These are phyloP conservation scores for Drosophila parthenogenetica DNA, from an alignment of 2,888 invertebrate species.

Conservation along the genomic window DNA sequence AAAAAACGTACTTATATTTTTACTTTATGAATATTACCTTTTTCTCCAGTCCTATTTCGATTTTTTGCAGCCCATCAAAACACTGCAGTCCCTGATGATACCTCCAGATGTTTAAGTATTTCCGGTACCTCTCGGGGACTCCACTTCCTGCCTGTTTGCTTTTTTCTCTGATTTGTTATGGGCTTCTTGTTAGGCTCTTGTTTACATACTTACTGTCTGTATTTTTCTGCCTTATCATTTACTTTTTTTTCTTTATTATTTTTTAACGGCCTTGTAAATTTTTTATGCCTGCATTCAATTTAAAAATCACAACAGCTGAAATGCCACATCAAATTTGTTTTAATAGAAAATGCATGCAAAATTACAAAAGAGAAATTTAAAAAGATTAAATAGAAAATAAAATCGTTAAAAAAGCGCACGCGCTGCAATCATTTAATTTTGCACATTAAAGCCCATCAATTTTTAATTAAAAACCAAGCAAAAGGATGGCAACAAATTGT, in stretches of 20 bases:
- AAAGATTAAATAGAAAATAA: conserved; percentile 4
- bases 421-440: conserved; percentile 38
- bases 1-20: no score
- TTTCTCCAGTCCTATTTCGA: no score
- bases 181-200: conserved; percentile 11
- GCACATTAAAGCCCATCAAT: conserved; percentile 55
- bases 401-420: conserved; percentile 31
- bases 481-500: conserved; percentile 1
- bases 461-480: conserved; percentile 67
- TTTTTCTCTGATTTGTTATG: conserved; percentile 11
- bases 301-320: conserved; percentile 62
- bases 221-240: no score
- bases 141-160: neutral
- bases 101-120: no score
- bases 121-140: no score
- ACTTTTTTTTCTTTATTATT: conserved; percentile 17
- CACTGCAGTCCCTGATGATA: no score
- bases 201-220: conserved; percentile 8
- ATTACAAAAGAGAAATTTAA: conserved; percentile 11
- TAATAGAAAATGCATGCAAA: conserved; percentile 12
- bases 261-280: conserved; percentile 30
- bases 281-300: conserved; percentile 49
- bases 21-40: no score
- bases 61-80: no score
- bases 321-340: conserved; percentile 53